Conservation (phyloP, 2,113 vertebrate genomes). For the Thinocorus orbignyianus region DNA sequence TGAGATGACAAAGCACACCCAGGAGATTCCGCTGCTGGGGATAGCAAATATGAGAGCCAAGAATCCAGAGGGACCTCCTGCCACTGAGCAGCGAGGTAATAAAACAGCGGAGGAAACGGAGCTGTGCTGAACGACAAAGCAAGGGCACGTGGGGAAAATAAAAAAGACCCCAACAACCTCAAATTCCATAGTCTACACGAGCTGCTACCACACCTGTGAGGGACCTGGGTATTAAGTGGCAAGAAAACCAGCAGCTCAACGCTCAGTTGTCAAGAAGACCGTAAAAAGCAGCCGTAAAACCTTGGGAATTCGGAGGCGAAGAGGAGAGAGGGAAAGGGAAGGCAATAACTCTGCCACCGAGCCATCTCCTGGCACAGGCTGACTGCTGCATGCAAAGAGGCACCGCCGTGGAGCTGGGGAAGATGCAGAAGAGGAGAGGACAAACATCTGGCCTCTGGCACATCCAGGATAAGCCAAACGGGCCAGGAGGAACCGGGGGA, state of each 20-base stretch:
- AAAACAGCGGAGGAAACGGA: not conserved
- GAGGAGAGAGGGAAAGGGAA: not conserved
- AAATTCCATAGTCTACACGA: not conserved
- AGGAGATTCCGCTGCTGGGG: not conserved
- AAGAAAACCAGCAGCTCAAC: not conserved
- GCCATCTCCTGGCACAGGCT: not conserved
- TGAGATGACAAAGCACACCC: slow-evolving; percentile 4
- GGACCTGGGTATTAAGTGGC: not conserved
- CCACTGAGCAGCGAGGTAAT: slow-evolving; percentile 1
- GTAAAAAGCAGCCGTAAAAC: not conserved
- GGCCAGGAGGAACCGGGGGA: not conserved
- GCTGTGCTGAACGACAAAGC: not conserved
- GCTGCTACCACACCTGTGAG: not conserved
- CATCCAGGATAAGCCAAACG: no score
- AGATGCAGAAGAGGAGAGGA: not conserved
- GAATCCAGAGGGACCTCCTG: slow-evolving; percentile 25
- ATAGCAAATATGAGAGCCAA: not conserved
- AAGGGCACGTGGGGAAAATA: not conserved
- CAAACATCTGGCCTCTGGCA: not conserved
- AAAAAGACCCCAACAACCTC: not conserved
- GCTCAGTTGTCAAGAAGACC: not conserved
- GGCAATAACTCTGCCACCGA: not conserved
- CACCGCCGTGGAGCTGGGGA: fast-evolving
- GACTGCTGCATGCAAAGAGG: fast-evolving
- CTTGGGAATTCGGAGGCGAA: not conserved